These are phyloP conservation scores for Epirrhoe tristata DNA, from an alignment of 2,888 invertebrate genomes.

Conservation along the genomic window DNA sequence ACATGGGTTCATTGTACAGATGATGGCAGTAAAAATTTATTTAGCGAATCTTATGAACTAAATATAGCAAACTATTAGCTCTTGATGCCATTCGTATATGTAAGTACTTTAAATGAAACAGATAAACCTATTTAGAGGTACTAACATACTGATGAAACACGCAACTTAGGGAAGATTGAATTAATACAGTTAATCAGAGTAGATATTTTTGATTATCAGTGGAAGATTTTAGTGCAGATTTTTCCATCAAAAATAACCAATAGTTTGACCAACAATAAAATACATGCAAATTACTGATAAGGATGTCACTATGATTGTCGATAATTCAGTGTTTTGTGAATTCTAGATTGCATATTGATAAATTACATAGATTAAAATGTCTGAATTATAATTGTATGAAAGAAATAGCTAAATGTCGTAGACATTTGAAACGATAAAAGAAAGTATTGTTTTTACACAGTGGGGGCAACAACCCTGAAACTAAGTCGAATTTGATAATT, in stretches of 20 bases:
- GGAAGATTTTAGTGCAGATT: too few relatives aligned
- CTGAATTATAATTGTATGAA: background rate
- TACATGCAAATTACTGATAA: too few relatives aligned
- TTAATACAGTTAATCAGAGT: too few relatives aligned
- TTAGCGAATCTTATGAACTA: conserved; percentile 49
- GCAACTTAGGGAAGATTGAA: background rate
- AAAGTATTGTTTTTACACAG: conserved; percentile 14
- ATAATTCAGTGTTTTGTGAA: background rate
- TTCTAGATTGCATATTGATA: background rate
- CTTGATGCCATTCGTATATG: background rate
- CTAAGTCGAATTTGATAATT: conserved; percentile 37
- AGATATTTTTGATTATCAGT: too few relatives aligned
- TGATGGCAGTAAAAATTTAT: conserved; percentile 49
- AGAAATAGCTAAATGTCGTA: background rate
- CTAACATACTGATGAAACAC: background rate
- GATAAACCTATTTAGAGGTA: background rate
- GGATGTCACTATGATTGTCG: background rate
- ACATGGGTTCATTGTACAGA: conserved; percentile 47
- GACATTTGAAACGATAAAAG: conserved; percentile 5
- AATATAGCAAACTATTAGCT: conserved; percentile 31
- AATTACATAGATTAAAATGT: background rate
- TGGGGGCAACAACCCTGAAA: conserved; percentile 32
- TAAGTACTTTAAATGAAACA: background rate
- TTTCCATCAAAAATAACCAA: too few relatives aligned
- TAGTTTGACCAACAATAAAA: too few relatives aligned